Percentiles rank a stretch among this genome's conserved stretches.
These are phyloP conservation scores for Escarpia spicata DNA, from an alignment of 2,888 invertebrate species.

Conservation along the genomic window DNA sequence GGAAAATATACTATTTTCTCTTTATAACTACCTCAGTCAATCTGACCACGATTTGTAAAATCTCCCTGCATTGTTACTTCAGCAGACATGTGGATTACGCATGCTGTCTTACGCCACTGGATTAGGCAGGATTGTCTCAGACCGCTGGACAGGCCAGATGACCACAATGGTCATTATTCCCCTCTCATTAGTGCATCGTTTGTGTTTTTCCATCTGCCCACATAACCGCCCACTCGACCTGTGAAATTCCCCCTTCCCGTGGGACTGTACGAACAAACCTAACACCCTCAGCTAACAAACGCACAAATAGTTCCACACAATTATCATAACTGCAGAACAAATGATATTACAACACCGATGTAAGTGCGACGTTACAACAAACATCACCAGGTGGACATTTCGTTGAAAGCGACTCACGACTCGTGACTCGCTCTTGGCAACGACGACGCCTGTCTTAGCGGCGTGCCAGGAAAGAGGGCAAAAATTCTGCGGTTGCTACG, in stretches of 20 bases:
- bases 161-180: constrained; percentile 16
- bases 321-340: not conserved
- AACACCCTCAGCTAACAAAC: not conserved
- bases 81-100: not conserved
- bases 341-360: not conserved
- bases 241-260: not conserved
- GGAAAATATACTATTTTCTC: not conserved
- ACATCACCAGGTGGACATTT: not conserved
- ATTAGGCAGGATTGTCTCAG: not conserved
- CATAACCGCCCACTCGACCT: not conserved
- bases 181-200: not conserved
- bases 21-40: not conserved
- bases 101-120: not conserved
- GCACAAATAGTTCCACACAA: not conserved
- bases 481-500: constrained; percentile 5
- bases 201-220: constrained; percentile 8
- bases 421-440: not conserved
- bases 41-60: not conserved
- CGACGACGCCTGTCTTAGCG: not conserved
- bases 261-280: not conserved
- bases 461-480: not conserved
- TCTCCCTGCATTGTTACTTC: not conserved
- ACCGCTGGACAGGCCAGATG: not conserved
- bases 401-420: not conserved
- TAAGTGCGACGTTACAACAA: not conserved